phyloP scores from a whole-genome alignment of 2,113 vertebrate genomes.

The Heterotis niloticus region DNA sequence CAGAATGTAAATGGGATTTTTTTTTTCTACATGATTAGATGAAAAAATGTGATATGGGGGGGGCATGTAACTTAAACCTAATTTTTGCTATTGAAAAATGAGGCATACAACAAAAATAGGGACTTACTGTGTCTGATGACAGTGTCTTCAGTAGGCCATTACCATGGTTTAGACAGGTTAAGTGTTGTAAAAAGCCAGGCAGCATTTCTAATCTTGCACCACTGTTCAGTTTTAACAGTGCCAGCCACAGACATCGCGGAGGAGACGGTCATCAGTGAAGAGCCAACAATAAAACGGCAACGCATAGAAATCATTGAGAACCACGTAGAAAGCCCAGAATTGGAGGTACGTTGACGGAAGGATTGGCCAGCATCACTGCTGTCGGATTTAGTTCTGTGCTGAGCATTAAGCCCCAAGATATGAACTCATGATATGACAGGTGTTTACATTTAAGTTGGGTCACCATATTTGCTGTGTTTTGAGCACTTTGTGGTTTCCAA shows the following conservation, averaged over 20 bases:
- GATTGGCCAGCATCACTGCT: background rate
- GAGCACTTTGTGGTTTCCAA: too few relatives aligned
- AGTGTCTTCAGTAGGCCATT: background rate
- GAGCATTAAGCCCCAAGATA: background rate
- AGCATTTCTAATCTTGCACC: background rate
- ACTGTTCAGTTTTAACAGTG: conserved; percentile 74
- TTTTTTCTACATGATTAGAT: too few relatives aligned
- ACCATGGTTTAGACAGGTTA: background rate
- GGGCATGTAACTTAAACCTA: too few relatives aligned
- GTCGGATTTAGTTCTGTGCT: too few relatives aligned
- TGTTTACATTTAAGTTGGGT: background rate
- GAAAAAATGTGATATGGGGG: too few relatives aligned
- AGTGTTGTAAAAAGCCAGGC: background rate
- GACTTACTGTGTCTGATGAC: background rate
- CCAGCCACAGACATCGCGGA: conserved; percentile 84
- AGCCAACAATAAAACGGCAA: conserved; percentile 73
- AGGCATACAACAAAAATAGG: too few relatives aligned
- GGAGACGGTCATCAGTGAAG: conserved; percentile 84
- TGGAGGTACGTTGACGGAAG: conserved; percentile 70
- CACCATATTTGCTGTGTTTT: too few relatives aligned
- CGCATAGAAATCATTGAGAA: conserved; percentile 81
- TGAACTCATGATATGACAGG: background rate
- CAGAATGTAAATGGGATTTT: too few relatives aligned
- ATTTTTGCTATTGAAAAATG: too few relatives aligned
- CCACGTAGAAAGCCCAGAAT: conserved; percentile 73